Percentiles rank a stretch among this genome's conserved stretches.
Evolutionary conservation across 2,888 invertebrate species (phyloP).

Genomic region (Listrodromus nycthemerus): DNA sequence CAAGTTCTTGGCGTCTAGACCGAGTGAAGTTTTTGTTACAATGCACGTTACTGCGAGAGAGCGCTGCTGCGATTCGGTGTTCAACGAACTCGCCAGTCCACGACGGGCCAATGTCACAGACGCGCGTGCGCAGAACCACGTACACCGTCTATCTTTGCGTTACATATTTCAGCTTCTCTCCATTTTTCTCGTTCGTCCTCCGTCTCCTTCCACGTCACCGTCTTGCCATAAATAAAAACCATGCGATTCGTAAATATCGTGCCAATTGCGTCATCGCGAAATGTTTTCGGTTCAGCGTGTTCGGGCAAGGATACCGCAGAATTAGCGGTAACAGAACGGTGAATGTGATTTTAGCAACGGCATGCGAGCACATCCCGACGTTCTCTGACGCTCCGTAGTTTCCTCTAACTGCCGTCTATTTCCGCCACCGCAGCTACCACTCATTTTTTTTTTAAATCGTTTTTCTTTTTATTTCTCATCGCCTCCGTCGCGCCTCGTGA

Average conservation of each 20-base stretch:
- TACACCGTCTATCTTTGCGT: background rate
- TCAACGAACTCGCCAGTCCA: background rate
- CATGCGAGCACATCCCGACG: slow-evolving; percentile 33
- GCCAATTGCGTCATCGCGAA: slow-evolving; percentile 35
- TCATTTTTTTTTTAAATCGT: slow-evolving; percentile 4
- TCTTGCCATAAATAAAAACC: slow-evolving; percentile 24
- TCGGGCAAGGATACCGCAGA: slow-evolving; percentile 2
- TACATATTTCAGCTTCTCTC: background rate
- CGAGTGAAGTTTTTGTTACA: background rate
- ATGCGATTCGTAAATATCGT: slow-evolving; percentile 19
- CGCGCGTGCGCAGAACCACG: background rate
- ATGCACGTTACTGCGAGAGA: background rate
- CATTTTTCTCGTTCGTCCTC: background rate
- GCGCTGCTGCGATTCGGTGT: background rate
- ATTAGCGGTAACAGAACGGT: slow-evolving; percentile 10
- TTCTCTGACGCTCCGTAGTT: slow-evolving; percentile 34
- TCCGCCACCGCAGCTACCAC: slow-evolving; percentile 40
- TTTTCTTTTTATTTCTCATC: slow-evolving; percentile 15
- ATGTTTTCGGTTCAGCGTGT: slow-evolving; percentile 14
- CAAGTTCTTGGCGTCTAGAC: background rate
- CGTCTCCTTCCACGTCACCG: background rate
- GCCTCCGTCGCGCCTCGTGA: slow-evolving; percentile 45
- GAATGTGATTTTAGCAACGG: slow-evolving; percentile 2
- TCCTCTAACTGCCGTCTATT: slow-evolving; percentile 44
- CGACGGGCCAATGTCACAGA: background rate